These are phyloP conservation scores for Fregata magnificens DNA, from an alignment of 2,113 vertebrate genomes.

Conservation along the genomic window DNA sequence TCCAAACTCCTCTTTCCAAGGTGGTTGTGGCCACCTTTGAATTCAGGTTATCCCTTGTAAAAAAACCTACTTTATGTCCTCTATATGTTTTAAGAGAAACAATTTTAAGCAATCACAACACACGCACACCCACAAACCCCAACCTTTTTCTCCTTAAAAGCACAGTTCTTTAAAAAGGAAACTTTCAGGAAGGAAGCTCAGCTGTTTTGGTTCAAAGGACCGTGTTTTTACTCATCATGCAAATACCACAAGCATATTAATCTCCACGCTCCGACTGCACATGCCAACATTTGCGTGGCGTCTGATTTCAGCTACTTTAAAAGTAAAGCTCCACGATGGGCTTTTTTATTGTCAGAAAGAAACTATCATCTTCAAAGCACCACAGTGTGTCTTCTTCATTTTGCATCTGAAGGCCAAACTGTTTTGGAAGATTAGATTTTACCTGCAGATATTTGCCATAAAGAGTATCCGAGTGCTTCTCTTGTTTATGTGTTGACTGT, in stretches of 20 bases:
- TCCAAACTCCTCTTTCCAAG: background rate
- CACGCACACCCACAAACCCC: rapidly evolving
- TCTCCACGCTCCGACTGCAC: rapidly evolving
- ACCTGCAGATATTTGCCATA: background rate
- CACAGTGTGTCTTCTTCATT: background rate
- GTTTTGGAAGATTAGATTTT: background rate
- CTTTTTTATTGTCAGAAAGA: background rate
- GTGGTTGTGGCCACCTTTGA: background rate
- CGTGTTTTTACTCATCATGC: background rate
- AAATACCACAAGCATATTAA: rapidly evolving
- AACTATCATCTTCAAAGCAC: background rate
- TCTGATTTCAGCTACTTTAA: background rate
- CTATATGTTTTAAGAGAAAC: background rate
- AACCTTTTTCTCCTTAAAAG: background rate
- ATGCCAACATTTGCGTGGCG: rapidly evolving
- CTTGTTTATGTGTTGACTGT: background rate
- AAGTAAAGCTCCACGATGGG: background rate
- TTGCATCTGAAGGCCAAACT: background rate
- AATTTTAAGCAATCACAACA: background rate
- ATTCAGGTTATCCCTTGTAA: background rate
- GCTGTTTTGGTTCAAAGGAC: background rate
- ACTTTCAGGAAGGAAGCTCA: background rate
- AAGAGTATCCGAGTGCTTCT: background rate
- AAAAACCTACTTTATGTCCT: background rate
- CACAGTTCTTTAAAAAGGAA: background rate